Percentiles rank a stretch among this genome's conserved stretches.
Evolutionary conservation across 2,113 vertebrate species (phyloP).

Genomic region (Sitta europaea): DNA sequence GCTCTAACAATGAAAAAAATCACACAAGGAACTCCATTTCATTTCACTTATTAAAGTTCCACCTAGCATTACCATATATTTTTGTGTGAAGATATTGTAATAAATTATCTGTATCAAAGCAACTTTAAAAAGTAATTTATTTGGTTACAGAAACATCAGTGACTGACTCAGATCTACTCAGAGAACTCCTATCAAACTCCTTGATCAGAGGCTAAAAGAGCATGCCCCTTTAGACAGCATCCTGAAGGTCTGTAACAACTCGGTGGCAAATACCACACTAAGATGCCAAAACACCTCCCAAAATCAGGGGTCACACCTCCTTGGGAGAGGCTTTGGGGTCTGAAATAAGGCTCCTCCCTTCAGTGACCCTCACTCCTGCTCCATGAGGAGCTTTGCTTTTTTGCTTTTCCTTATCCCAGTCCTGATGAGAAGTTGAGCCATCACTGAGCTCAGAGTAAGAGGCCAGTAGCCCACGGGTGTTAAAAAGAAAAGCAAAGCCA

Average conservation of each 20-base stretch:
- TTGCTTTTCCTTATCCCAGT: too few species aligned
- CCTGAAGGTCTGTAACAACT: fast-evolving
- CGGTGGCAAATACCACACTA: neutral
- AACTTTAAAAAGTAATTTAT: neutral
- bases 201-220: neutral
- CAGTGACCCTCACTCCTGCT: neutral
- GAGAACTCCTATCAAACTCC: neutral
- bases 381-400: neutral
- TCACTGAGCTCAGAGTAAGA: neutral
- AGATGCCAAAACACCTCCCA: neutral
- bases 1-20: neutral
- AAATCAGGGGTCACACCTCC: neutral
- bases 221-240: neutral
- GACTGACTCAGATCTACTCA: neutral
- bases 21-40: neutral
- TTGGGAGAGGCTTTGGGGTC: neutral
- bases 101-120: neutral
- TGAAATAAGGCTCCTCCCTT: neutral
- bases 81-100: neutral
- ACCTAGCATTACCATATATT: neutral
- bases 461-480: neutral
- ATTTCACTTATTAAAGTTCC: neutral
- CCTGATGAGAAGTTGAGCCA: neutral
- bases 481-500: neutral
- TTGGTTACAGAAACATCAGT: neutral